Conservation (phyloP, 1,140 invertebrate species). For the Trialeurodes vaporariorum region DNA sequence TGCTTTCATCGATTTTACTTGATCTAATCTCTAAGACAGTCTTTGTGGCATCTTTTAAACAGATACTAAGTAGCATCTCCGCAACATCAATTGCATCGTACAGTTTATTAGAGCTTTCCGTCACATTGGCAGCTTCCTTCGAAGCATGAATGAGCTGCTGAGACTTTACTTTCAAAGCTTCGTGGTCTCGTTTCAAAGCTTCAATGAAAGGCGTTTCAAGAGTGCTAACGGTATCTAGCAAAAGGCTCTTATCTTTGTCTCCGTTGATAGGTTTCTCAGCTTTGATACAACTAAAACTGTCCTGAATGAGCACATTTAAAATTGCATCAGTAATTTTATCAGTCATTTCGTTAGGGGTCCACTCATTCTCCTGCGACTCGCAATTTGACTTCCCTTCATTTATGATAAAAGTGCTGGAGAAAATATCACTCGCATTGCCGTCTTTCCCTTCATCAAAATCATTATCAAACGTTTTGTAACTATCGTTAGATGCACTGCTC, state of each 20-base stretch:
- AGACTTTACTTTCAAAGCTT: neutral
- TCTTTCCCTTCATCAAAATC: conserved; percentile 1
- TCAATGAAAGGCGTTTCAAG: conserved; percentile 12
- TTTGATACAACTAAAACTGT: conserved; percentile 11
- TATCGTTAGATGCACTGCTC: neutral
- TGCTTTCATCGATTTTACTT: no score
- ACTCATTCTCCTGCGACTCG: neutral
- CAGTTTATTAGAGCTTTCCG: neutral
- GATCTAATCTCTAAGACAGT: conserved; percentile 16
- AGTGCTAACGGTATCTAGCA: neutral
- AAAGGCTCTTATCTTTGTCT: neutral
- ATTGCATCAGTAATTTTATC: conserved; percentile 17
- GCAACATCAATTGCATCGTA: conserved; percentile 14
- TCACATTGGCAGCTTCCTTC: neutral
- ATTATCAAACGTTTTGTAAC: neutral
- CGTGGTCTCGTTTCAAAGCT: conserved; percentile 10
- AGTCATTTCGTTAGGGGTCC: neutral
- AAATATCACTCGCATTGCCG: neutral
- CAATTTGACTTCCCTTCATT: no score
- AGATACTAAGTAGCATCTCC: conserved; percentile 12
- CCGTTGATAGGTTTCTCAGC: neutral
- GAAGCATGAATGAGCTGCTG: neutral
- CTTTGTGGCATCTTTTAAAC: conserved; percentile 20
- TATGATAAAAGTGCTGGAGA: neutral
- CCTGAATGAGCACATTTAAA: conserved; percentile 10